Evolutionary conservation across 2,888 invertebrate genomes (phyloP).

Genomic region (Drosophila cyrtoloma): DNA sequence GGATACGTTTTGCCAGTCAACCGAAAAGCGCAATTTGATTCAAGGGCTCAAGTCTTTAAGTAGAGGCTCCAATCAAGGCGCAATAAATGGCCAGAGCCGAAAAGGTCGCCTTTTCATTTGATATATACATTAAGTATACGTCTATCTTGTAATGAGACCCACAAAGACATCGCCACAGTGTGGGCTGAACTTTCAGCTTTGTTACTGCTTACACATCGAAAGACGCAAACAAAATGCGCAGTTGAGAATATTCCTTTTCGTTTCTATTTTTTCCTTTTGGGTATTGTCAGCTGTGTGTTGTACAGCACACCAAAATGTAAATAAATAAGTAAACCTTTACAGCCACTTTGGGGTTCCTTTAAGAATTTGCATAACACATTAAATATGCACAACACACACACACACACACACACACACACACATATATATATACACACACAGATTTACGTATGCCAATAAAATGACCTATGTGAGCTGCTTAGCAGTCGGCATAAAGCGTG

Average conservation of each 20-base stretch:
- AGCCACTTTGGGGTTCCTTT: slow-evolving; percentile 35
- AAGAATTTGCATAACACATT: slow-evolving; percentile 78
- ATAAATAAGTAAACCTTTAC: slow-evolving; percentile 74
- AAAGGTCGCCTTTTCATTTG: slow-evolving; percentile 42
- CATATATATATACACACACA: slow-evolving; percentile 59
- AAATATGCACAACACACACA: slow-evolving; percentile 70
- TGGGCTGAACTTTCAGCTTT: slow-evolving; percentile 46
- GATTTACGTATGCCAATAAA: slow-evolving; percentile 72
- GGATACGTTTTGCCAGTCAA: slow-evolving; percentile 17
- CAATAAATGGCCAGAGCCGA: slow-evolving; percentile 43
- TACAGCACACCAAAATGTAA: slow-evolving; percentile 45
- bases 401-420: slow-evolving; percentile 50
- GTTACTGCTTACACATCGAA: slow-evolving; percentile 11
- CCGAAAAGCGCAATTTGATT: slow-evolving; percentile 49
- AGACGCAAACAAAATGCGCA: slow-evolving; percentile 22
- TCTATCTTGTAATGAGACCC: slow-evolving; percentile 25
- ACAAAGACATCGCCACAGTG: slow-evolving; percentile 34
- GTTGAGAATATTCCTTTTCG: slow-evolving; percentile 26
- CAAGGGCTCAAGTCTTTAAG: slow-evolving; percentile 46
- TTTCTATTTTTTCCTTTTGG: slow-evolving; percentile 21
- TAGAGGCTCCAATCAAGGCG: slow-evolving; percentile 49
- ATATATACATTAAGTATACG: slow-evolving; percentile 13
- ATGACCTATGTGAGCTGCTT: slow-evolving; percentile 63
- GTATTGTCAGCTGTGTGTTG: slow-evolving; percentile 58
- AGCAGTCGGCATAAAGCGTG: slow-evolving; percentile 68